Percentiles rank a stretch among this genome's conserved stretches.
Conservation (phyloP, 2,113 vertebrate species). For the Aythya baeri region DNA sequence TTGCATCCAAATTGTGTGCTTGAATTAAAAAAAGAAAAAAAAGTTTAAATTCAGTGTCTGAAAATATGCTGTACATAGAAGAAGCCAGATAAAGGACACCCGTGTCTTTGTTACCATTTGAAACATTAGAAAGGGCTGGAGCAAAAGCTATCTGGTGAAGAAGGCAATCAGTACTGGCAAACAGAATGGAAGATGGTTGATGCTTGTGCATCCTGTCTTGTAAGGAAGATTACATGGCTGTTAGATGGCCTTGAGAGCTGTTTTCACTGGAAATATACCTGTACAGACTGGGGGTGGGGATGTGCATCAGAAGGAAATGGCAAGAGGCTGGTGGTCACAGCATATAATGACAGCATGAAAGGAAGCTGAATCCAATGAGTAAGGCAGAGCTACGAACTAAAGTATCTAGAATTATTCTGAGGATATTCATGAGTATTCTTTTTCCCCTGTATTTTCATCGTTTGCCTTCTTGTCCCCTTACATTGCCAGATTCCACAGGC, state of each 20-base stretch:
- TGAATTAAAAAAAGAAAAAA: background rate
- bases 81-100: background rate
- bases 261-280: background rate
- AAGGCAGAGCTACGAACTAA: background rate
- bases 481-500: conserved; percentile 38
- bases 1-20: background rate
- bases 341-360: background rate
- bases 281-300: background rate
- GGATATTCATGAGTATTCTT: background rate
- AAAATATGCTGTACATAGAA: background rate
- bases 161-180: background rate
- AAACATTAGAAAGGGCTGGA: background rate
- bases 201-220: background rate
- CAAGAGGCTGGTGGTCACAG: background rate
- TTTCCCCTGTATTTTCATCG: background rate
- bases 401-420: conserved; percentile 11
- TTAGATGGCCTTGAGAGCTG: background rate
- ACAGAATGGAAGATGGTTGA: background rate
- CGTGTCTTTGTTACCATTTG: background rate
- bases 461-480: conserved; percentile 9
- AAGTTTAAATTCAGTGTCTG: background rate
- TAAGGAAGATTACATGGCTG: background rate
- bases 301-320: background rate
- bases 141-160: background rate
- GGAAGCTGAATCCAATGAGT: background rate